phyloP scores from a whole-genome alignment of 2,797 vertebrate species.

The Manis crassicaudata region DNA sequence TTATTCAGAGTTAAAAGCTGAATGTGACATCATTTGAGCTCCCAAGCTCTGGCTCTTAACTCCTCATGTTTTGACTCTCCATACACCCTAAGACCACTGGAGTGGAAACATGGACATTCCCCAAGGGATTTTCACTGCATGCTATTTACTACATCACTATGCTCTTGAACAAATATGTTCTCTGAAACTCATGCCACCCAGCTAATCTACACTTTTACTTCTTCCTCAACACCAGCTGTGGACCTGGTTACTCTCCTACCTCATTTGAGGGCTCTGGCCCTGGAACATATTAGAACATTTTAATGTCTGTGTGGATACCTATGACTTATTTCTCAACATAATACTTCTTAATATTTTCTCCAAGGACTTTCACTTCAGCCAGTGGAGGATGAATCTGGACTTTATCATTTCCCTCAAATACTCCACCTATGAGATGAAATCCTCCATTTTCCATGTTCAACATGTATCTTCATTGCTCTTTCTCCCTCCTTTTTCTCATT shows the following conservation, averaged over 20 bases:
- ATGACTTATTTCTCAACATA: neutral
- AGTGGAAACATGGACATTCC: neutral
- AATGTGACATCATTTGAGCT: neutral
- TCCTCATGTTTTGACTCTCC: neutral
- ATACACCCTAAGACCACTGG: neutral
- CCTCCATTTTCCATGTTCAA: neutral
- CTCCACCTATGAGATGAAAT: neutral
- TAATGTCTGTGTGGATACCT: neutral
- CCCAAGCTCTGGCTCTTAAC: neutral
- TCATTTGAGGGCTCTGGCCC: neutral
- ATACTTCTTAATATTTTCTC: neutral
- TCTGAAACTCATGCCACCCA: neutral
- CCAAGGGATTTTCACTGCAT: neutral
- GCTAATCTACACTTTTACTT: neutral
- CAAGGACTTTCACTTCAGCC: neutral
- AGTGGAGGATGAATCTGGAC: neutral
- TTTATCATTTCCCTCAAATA: neutral
- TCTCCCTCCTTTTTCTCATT: neutral
- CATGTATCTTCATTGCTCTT: neutral
- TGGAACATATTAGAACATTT: neutral
- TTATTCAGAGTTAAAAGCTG: neutral
- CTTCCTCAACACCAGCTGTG: neutral
- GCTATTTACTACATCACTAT: neutral
- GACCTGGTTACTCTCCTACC: neutral
- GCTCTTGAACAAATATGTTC: accelerated